Percentiles rank a stretch among this genome's conserved stretches.
Conservation (phyloP, 2,797 vertebrate genomes). For the Sebastes variabilis region DNA sequence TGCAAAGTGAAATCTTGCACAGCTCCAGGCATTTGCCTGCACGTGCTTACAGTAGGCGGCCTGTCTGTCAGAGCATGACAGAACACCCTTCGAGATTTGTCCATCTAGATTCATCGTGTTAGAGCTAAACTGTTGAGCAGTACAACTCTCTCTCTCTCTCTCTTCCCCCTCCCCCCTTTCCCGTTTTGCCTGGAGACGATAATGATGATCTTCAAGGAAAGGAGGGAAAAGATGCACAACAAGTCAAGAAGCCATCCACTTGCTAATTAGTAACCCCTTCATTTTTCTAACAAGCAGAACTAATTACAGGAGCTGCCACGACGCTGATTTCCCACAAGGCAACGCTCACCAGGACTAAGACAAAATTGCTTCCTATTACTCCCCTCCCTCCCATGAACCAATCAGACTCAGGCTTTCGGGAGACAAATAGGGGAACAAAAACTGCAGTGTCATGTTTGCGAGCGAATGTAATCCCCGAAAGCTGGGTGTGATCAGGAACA, state of each 20-base stretch:
- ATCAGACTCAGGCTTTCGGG: slow-evolving; percentile 57
- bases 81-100: slow-evolving; percentile 65
- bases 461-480: slow-evolving; percentile 32
- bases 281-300: slow-evolving; percentile 86
- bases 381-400: slow-evolving; percentile 42
- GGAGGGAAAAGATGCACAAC: slow-evolving; percentile 74
- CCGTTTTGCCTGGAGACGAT: slow-evolving; percentile 62
- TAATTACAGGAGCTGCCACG: slow-evolving; percentile 84
- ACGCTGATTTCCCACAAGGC: slow-evolving; percentile 81
- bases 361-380: slow-evolving; percentile 63
- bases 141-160: not conserved
- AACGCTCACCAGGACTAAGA: slow-evolving; percentile 68
- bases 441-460: slow-evolving; percentile 67
- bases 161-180: not conserved
- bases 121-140: slow-evolving; percentile 52
- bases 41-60: slow-evolving; percentile 57
- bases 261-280: slow-evolving; percentile 85
- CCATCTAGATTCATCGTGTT: slow-evolving; percentile 56
- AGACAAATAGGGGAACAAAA: slow-evolving; percentile 45
- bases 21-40: slow-evolving; percentile 45
- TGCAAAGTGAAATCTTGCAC: slow-evolving; percentile 48
- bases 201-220: slow-evolving; percentile 76
- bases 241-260: slow-evolving; percentile 79
- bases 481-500: slow-evolving; percentile 27
- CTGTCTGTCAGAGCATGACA: slow-evolving; percentile 63